A percentile compares a stretch with the other conserved stretches of the same genome.
These are phyloP conservation scores for Hirtodrosophila histrioides DNA, from an alignment of 2,888 invertebrate species.

Conservation along the genomic window DNA sequence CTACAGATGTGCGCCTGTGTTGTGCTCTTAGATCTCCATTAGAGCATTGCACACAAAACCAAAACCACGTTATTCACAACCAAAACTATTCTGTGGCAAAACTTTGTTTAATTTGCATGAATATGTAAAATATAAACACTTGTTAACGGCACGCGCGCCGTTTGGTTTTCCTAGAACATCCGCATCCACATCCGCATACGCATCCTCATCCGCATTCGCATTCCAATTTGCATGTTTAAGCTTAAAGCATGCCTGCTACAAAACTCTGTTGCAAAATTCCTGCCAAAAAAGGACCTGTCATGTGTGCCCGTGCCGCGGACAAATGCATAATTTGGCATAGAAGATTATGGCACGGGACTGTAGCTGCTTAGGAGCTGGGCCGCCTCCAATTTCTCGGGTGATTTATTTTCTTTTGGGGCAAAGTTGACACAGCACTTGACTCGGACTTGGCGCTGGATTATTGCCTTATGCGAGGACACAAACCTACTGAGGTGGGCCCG, in stretches of 20 bases:
- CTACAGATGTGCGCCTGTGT: constrained; percentile 18
- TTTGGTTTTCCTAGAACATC: constrained; percentile 1
- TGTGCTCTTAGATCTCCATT: constrained; percentile 4
- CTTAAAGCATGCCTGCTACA: constrained; percentile 23
- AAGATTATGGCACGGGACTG: constrained; percentile 47
- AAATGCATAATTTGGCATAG: constrained; percentile 70
- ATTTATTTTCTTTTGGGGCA: constrained; percentile 71
- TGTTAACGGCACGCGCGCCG: constrained; percentile 4
- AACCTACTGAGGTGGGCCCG: constrained; percentile 18
- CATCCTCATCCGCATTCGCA: constrained; percentile 8
- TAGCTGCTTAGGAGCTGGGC: constrained; percentile 12
- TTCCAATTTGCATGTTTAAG: constrained; percentile 18
- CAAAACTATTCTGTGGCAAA: constrained; percentile 42
- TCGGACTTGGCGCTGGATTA: constrained; percentile 53
- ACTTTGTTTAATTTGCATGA: constrained; percentile 32
- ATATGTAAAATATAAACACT: constrained; percentile 19
- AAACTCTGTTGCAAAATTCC: constrained; percentile 1
- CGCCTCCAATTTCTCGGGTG: constrained; percentile 50
- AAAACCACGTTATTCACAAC: background rate
- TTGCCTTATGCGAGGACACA: constrained; percentile 37
- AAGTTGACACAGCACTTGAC: constrained; percentile 73
- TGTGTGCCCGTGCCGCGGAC: constrained; percentile 23
- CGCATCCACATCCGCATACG: constrained; percentile 1
- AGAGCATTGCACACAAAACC: no score
- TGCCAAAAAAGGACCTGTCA: constrained; percentile 27